Evolutionary conservation across 1,140 invertebrate species (phyloP).

Genomic region (Magallana angulata): DNA sequence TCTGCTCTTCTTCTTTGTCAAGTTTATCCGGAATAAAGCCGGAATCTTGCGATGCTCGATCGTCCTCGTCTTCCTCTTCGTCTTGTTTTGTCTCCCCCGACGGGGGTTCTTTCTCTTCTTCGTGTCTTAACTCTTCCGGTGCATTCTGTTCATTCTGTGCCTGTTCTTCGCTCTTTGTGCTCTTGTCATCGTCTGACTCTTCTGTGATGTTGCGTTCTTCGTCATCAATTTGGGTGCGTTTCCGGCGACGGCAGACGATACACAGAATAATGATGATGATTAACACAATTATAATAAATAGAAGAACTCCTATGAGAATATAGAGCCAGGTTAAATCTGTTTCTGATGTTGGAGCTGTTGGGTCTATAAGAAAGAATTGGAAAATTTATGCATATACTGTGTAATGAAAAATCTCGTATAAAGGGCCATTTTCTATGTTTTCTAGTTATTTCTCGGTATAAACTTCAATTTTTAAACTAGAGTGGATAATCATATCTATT

Average conservation of each 20-base stretch:
- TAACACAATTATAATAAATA: slow-evolving; percentile 7
- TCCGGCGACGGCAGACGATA: slow-evolving; percentile 1
- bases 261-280: slow-evolving; percentile 35
- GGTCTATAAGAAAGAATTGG: not conserved
- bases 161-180: not conserved
- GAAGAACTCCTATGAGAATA: slow-evolving; percentile 11
- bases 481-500: too few species aligned
- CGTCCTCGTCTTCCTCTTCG: slow-evolving; percentile 43
- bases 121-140: slow-evolving; percentile 1
- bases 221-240: not conserved
- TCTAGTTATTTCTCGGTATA: too few species aligned
- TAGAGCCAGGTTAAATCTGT: slow-evolving; percentile 41
- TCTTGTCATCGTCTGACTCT: slow-evolving; percentile 8
- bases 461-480: too few species aligned
- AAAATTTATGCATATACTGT: too few species aligned
- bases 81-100: slow-evolving; percentile 1
- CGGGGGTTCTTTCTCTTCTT: slow-evolving; percentile 17
- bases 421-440: too few species aligned
- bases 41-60: not conserved
- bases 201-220: slow-evolving; percentile 19
- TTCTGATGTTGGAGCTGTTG: not conserved
- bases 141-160: not conserved
- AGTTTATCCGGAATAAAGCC: slow-evolving; percentile 43
- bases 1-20: slow-evolving; percentile 48
- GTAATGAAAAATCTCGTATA: too few species aligned